Evolutionary conservation across 2,888 invertebrate genomes (phyloP).

Genomic region (Acleris laterana): DNA sequence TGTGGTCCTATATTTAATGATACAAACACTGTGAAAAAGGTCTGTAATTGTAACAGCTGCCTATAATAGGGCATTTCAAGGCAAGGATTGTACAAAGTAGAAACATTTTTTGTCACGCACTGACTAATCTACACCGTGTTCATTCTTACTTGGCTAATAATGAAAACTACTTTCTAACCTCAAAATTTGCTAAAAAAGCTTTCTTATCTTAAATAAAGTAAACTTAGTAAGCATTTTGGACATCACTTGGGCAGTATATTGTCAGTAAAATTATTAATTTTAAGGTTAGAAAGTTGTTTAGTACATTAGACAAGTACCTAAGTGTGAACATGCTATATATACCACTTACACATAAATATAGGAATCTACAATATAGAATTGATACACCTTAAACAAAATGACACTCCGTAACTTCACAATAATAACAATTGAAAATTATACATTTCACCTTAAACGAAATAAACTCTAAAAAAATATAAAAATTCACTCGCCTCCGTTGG

Average conservation of each 20-base stretch:
- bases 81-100: constrained; percentile 61
- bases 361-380: constrained; percentile 15
- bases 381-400: constrained; percentile 21
- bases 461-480: constrained; percentile 59
- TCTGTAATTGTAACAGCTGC: constrained; percentile 43
- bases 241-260: too few species aligned
- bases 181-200: too few species aligned
- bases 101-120: constrained; percentile 36
- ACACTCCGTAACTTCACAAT: constrained; percentile 38
- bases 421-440: constrained; percentile 46
- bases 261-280: too few species aligned
- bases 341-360: constrained; percentile 27
- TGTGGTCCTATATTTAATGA: constrained; percentile 24
- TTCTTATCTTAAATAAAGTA: too few species aligned
- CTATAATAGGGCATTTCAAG: constrained; percentile 62
- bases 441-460: constrained; percentile 55
- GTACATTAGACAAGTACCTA: too few species aligned
- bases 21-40: constrained; percentile 38
- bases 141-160: too few species aligned
- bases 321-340: too few species aligned
- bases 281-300: too few species aligned
- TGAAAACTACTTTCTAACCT: too few species aligned
- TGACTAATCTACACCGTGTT: constrained; percentile 25
- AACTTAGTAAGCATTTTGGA: too few species aligned
- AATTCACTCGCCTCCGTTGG: constrained; percentile 41